Base-by-base conservation (phyloP, 2,888 invertebrate genomes). In the Ennomos fuscantarius region DNA sequence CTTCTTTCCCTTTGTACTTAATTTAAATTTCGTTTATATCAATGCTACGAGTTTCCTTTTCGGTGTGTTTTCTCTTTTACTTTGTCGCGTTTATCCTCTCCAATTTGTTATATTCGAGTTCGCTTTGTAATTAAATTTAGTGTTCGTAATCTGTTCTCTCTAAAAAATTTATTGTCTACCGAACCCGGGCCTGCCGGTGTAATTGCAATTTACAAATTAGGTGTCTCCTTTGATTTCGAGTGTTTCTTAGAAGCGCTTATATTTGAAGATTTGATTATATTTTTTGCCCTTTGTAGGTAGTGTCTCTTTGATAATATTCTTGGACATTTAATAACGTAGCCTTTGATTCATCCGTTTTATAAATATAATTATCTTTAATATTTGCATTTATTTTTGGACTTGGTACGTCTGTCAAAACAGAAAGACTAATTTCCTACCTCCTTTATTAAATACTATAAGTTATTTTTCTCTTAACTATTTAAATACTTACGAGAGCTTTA, bases 11-110 rank as follows among this genome's bases (percentile, higher is more conserved):
- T 92, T 92, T 92, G 92, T 92, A 91, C 89, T 92, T 92, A 92
- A 92, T 92, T 92, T 92, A 92, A 92, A 92, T 92, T 92, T 92
- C 92, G 92, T 92, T 92, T 92, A 92, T 92, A 92, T 91, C 92
- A 91, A 90, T 91, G 91, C 90, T 89, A 76, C 82, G 90, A 87
- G 89, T 91, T 91, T 91, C 90, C 90, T 89, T 89, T 87, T 84
- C 81, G 84, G 86, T 87, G 89, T 90, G 89, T 91, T 89, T 90
- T 90, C 87, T 89, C 87, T 90, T 90, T 91, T 89, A 90, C 92
- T 90, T 92, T 90, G 91, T 90, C 91, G 90, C 91, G 89, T 87
- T 91, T 90, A 89, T 90, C 88, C 91, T 87, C 88, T 87, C 82
- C 91, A 90, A 89, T 90, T 89, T 89, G 90, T 89, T 88, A 87